Percentiles rank a stretch among this genome's conserved stretches.
Evolutionary conservation across 2,113 vertebrate species (phyloP).

Genomic region (Rafetus swinhoei): DNA sequence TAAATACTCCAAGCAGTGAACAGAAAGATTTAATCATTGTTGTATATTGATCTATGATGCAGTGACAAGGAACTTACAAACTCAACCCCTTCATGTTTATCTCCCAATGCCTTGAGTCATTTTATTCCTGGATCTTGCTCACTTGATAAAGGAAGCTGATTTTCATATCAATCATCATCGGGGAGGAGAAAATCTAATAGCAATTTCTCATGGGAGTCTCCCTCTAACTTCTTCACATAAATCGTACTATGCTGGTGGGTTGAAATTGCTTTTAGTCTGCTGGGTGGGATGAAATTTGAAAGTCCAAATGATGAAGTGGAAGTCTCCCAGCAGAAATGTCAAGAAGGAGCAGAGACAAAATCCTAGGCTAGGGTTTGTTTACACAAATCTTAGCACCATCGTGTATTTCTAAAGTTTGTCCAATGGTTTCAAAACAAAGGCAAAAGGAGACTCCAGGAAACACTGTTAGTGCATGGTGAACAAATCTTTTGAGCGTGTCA

Average conservation of each 20-base stretch:
- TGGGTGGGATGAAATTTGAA: neutral
- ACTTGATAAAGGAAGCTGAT: slow-evolving; percentile 1
- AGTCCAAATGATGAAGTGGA: neutral
- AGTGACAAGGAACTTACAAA: slow-evolving; percentile 22
- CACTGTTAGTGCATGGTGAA: neutral
- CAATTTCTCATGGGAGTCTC: neutral
- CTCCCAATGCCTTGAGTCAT: neutral
- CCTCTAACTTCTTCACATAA: neutral
- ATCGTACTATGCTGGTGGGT: accelerated
- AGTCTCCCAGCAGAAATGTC: neutral
- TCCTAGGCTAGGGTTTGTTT: neutral
- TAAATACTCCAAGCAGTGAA: neutral
- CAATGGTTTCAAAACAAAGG: neutral
- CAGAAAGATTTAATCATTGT: slow-evolving; percentile 11
- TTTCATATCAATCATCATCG: slow-evolving; percentile 26
- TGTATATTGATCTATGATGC: slow-evolving; percentile 38
- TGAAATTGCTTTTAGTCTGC: slow-evolving; percentile 20
- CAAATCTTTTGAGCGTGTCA: neutral
- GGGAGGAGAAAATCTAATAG: neutral
- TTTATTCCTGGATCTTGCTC: slow-evolving; percentile 43
- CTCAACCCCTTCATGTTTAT: slow-evolving; percentile 20
- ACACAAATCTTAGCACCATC: neutral
- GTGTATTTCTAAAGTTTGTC: neutral
- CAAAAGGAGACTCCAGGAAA: neutral
- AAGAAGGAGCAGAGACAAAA: neutral